Evolutionary conservation across 2,888 invertebrate species (phyloP).

Genomic region (Ephialtes manifestator): DNA sequence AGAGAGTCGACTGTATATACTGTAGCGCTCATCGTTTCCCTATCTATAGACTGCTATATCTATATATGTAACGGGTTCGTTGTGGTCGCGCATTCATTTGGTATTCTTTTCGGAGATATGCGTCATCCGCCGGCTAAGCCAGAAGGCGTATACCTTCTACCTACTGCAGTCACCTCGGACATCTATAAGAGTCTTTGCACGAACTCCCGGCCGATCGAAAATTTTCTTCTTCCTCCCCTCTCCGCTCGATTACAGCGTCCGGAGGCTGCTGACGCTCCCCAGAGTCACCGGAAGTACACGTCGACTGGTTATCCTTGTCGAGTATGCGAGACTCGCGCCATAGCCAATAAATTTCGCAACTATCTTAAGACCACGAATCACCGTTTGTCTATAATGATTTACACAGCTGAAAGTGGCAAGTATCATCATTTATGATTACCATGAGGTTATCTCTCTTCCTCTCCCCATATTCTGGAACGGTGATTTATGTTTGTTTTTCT

Average conservation of each 20-base stretch:
- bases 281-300: constrained; percentile 54
- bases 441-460: neutral
- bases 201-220: constrained; percentile 35
- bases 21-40: constrained; percentile 30
- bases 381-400: constrained; percentile 45
- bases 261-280: constrained; percentile 26
- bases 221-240: constrained; percentile 33
- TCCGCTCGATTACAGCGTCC: constrained; percentile 14
- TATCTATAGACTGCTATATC: constrained; percentile 21
- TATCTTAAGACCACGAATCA: constrained; percentile 44
- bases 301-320: constrained; percentile 63
- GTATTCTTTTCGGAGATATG: constrained; percentile 82
- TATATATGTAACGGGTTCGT: constrained; percentile 75
- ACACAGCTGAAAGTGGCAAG: neutral
- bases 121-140: constrained; percentile 78
- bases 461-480: neutral
- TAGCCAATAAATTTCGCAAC: constrained; percentile 45
- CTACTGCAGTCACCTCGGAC: neutral
- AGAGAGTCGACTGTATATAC: neutral
- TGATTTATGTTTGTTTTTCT: neutral
- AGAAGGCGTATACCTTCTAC: neutral
- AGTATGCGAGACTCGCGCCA: constrained; percentile 37
- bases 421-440: constrained; percentile 6
- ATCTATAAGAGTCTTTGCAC: constrained; percentile 34
- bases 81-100: constrained; percentile 76